Evolutionary conservation across 1,140 invertebrate species (phyloP).

Genomic region (Gonatopus flavifemur): DNA sequence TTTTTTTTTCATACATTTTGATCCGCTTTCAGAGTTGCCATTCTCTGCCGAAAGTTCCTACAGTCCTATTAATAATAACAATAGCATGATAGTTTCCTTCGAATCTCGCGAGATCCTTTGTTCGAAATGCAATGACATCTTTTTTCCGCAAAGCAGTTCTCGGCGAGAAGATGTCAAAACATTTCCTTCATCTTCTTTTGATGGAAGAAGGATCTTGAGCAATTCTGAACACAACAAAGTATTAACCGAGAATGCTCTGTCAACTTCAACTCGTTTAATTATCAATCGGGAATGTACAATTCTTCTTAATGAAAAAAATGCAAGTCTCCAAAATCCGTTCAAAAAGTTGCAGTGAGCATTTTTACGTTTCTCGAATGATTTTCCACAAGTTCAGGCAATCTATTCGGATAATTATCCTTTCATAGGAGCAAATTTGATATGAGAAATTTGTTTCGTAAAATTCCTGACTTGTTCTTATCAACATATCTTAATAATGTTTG

Average conservation of each 20-base stretch:
- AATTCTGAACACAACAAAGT: neutral
- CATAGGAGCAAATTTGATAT: neutral
- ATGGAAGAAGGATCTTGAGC: conserved; percentile 1
- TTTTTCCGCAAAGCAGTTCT: neutral
- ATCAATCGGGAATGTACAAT: conserved; percentile 7
- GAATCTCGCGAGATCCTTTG: conserved; percentile 1
- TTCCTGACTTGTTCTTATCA: neutral
- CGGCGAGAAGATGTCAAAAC: neutral
- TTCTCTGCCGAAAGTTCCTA: neutral
- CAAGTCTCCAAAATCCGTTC: conserved; percentile 6
- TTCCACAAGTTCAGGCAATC: neutral
- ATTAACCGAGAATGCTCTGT: neutral
- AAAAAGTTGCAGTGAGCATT: conserved; percentile 12
- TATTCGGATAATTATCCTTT: too few relatives aligned
- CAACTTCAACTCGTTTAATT: conserved; percentile 2
- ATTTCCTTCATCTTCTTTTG: neutral
- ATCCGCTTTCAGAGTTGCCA: neutral
- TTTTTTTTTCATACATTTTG: neutral
- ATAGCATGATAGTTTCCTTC: neutral
- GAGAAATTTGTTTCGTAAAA: neutral
- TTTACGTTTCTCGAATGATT: neutral
- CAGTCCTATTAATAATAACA: neutral
- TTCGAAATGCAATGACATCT: conserved; percentile 1
- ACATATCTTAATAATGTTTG: too few relatives aligned
- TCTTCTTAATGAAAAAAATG: conserved; percentile 1